Percentiles rank a stretch among this genome's conserved stretches.
These are phyloP conservation scores for Alligator mississippiensis DNA, from an alignment of 2,113 vertebrate genomes.

Conservation along the genomic window DNA sequence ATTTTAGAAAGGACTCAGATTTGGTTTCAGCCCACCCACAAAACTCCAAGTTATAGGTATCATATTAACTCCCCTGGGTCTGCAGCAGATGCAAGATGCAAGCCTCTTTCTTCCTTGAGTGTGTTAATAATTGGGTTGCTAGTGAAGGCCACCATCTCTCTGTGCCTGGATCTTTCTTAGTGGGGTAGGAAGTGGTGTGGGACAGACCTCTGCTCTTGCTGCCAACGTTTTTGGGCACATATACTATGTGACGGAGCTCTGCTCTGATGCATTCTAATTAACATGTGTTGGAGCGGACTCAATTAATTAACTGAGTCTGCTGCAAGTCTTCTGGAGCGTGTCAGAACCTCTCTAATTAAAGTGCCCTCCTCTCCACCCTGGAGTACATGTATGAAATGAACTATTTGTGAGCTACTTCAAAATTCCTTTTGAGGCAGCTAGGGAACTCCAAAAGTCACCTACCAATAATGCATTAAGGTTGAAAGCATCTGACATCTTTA, in stretches of 20 bases:
- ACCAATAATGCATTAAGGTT: neutral
- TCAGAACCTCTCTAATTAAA: too few relatives aligned
- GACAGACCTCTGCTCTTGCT: too few relatives aligned
- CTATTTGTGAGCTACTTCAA: neutral
- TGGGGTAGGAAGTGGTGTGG: too few relatives aligned
- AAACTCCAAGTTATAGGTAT: neutral
- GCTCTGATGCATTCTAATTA: too few relatives aligned
- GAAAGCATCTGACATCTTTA: neutral
- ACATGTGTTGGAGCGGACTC: too few relatives aligned
- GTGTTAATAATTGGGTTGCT: neutral
- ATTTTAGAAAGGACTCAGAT: neutral
- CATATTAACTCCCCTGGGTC: neutral
- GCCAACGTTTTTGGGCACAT: too few relatives aligned
- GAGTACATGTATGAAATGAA: neutral
- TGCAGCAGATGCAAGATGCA: neutral
- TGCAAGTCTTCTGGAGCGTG: too few relatives aligned
- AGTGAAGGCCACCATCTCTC: too few relatives aligned
- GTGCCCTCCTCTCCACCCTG: neutral
- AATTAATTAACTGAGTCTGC: too few relatives aligned
- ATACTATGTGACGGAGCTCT: too few relatives aligned
- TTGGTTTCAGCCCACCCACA: neutral
- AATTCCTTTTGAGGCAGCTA: neutral
- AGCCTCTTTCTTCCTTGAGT: neutral
- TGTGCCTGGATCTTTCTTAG: too few relatives aligned
- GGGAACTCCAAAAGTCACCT: neutral